These are phyloP conservation scores for Gibbula magus DNA, from an alignment of 2,888 invertebrate genomes.

Conservation along the genomic window DNA sequence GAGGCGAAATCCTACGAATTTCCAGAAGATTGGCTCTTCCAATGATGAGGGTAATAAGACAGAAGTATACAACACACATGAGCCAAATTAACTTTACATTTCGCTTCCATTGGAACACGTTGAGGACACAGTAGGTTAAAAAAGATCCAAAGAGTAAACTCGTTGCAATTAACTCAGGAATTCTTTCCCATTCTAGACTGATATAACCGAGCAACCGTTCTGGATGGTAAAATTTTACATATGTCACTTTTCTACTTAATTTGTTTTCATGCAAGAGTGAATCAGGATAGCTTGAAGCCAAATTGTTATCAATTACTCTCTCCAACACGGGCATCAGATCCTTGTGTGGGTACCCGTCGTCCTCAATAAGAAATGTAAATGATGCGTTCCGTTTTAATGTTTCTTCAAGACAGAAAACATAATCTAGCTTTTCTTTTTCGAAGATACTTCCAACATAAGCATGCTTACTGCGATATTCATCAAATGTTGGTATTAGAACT, in stretches of 20 bases:
- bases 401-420: slow-evolving; percentile 66
- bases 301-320: slow-evolving; percentile 44
- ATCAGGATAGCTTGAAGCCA: too few relatives aligned
- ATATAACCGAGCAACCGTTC: slow-evolving; percentile 65
- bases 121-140: neutral
- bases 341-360: slow-evolving; percentile 67
- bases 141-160: slow-evolving; percentile 48
- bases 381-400: slow-evolving; percentile 50
- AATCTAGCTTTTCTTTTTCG: slow-evolving; percentile 72
- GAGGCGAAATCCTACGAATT: slow-evolving; percentile 56
- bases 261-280: too few relatives aligned
- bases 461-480: slow-evolving; percentile 45
- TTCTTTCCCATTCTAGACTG: slow-evolving; percentile 55
- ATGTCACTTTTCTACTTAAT: slow-evolving; percentile 41
- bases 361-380: slow-evolving; percentile 68
- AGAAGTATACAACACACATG: slow-evolving; percentile 46
- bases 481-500: slow-evolving; percentile 46
- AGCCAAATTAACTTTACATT: slow-evolving; percentile 38
- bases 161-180: slow-evolving; percentile 61
- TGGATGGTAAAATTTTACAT: slow-evolving; percentile 71
- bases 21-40: slow-evolving; percentile 67
- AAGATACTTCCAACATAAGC: slow-evolving; percentile 38
- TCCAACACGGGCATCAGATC: slow-evolving; percentile 60
- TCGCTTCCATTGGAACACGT: slow-evolving; percentile 28
- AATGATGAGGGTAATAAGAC: slow-evolving; percentile 48